Percentiles rank a stretch among this genome's conserved stretches.
Evolutionary conservation across 2,113 vertebrate species (phyloP).

Genomic region (Oxyura jamaicensis): DNA sequence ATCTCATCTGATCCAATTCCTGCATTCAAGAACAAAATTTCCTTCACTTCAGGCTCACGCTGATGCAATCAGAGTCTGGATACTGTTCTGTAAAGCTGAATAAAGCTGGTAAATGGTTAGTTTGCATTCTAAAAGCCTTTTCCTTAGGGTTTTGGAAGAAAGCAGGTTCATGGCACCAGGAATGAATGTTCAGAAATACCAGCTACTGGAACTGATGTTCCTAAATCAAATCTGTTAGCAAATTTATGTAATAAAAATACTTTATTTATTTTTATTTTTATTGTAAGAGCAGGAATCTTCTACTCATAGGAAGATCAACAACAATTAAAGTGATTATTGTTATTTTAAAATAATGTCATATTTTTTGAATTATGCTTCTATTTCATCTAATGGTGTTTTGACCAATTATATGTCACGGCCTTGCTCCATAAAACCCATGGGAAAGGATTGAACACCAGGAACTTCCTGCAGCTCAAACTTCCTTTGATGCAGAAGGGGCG

Average conservation of each 20-base stretch:
- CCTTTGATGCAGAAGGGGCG: neutral
- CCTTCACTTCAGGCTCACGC: neutral
- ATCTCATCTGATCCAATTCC: neutral
- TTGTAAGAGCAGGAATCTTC: neutral
- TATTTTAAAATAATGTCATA: neutral
- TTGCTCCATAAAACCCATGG: neutral
- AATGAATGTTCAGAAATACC: neutral
- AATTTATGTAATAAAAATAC: neutral
- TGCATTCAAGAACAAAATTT: neutral
- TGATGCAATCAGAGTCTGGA: neutral
- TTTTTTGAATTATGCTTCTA: neutral
- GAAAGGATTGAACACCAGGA: neutral
- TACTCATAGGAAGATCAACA: neutral
- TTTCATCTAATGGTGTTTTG: neutral
- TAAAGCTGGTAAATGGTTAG: neutral
- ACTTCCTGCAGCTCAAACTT: neutral
- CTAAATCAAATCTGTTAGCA: neutral
- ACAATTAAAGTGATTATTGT: neutral
- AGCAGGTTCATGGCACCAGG: neutral
- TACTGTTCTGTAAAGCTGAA: neutral
- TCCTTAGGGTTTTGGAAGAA: neutral
- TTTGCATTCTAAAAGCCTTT: neutral
- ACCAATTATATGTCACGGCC: neutral
- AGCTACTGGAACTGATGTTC: neutral
- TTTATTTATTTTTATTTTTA: neutral